Percentiles rank a stretch among this genome's conserved stretches.
Conservation (phyloP, 1,140 invertebrate species). For the Magallana ariakensis region DNA sequence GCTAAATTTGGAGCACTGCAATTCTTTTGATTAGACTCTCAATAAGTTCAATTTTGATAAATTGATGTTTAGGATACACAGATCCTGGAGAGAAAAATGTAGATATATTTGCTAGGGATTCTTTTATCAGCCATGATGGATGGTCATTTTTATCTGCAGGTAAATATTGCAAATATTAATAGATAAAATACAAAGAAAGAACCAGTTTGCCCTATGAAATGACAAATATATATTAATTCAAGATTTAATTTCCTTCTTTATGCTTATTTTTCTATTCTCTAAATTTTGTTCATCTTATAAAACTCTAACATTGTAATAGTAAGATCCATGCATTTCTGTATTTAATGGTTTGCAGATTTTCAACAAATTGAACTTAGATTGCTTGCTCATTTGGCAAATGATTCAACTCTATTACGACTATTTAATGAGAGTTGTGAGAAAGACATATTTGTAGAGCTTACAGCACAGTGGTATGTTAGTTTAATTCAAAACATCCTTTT, state of each 20-base stretch:
- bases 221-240: too few relatives aligned
- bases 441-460: constrained; percentile 82
- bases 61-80: constrained; percentile 45
- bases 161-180: constrained; percentile 42
- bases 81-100: constrained; percentile 50
- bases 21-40: too few relatives aligned
- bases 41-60: too few relatives aligned
- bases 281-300: too few relatives aligned
- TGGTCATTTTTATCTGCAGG: constrained; percentile 73
- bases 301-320: too few relatives aligned
- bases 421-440: constrained; percentile 70
- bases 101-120: constrained; percentile 72
- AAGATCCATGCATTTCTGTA: too few relatives aligned
- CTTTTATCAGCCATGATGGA: constrained; percentile 68
- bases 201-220: too few relatives aligned
- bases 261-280: too few relatives aligned
- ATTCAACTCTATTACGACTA: constrained; percentile 78
- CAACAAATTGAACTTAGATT: constrained; percentile 83
- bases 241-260: too few relatives aligned
- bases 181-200: too few relatives aligned
- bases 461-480: constrained; percentile 80
- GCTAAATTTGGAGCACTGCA: too few relatives aligned
- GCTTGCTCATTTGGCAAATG: constrained; percentile 81
- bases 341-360: constrained; percentile 80
- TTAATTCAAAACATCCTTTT: too few relatives aligned